Percentiles rank a stretch among this genome's conserved stretches.
phyloP scores from a whole-genome alignment of 2,113 vertebrate genomes.

The Paraplagusia blochii region DNA sequence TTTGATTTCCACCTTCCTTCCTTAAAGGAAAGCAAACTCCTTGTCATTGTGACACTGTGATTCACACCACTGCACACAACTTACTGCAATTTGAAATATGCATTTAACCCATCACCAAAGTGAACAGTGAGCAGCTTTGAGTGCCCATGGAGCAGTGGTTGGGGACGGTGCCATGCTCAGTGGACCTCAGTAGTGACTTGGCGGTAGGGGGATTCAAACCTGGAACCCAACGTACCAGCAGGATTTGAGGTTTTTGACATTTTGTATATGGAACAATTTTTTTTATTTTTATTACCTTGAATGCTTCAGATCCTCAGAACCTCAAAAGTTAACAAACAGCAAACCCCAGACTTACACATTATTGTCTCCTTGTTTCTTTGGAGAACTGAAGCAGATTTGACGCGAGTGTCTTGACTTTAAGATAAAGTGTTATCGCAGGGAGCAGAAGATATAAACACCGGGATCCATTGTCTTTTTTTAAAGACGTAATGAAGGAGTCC shows the following conservation, averaged over 20 bases:
- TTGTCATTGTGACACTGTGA: too few relatives aligned
- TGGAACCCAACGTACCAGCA: too few relatives aligned
- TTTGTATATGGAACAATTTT: conserved; percentile 2
- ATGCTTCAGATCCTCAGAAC: conserved; percentile 8
- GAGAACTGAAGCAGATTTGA: conserved; percentile 32
- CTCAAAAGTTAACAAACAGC: conserved; percentile 17
- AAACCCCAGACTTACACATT: conserved; percentile 8
- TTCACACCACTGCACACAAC: too few relatives aligned
- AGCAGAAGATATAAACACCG: conserved; percentile 42
- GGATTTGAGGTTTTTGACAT: conserved; percentile 9
- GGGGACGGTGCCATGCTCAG: too few relatives aligned
- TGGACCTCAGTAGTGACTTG: too few relatives aligned
- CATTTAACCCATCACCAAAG: too few relatives aligned
- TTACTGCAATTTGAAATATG: too few relatives aligned
- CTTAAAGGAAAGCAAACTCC: too few relatives aligned
- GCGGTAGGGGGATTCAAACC: too few relatives aligned
- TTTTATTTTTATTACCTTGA: conserved; percentile 29
- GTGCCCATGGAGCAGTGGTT: too few relatives aligned
- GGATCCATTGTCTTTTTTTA: conserved; percentile 31
- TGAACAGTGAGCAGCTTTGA: too few relatives aligned
- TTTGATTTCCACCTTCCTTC: too few relatives aligned
- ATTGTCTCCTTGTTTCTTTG: conserved; percentile 24
- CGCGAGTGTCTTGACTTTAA: conserved; percentile 33
- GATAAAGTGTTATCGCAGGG: conserved; percentile 31
- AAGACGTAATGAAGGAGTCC: conserved; percentile 49